Evolutionary conservation across 2,113 vertebrate genomes (phyloP).

Genomic region (Notarius quadriscutis): DNA sequence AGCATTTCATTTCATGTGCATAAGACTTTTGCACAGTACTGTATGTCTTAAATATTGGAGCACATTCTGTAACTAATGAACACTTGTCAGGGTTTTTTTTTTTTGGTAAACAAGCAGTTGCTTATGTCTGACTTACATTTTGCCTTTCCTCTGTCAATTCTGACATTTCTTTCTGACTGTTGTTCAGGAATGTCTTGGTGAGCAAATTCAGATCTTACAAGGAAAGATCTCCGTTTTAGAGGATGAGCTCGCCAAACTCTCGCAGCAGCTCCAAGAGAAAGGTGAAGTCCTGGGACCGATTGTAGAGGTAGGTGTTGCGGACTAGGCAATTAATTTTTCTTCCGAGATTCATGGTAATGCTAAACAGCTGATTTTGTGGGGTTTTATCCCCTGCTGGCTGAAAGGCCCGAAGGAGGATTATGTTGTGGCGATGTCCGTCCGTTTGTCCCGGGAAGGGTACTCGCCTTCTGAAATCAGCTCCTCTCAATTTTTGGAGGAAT

Average conservation of each 20-base stretch:
- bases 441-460: too few relatives aligned
- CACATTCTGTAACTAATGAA: too few relatives aligned
- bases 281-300: slow-evolving; percentile 89
- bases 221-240: slow-evolving; percentile 87
- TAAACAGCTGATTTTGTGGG: not conserved
- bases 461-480: too few relatives aligned
- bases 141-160: not conserved
- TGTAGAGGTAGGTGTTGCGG: slow-evolving; percentile 76
- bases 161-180: not conserved
- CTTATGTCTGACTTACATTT: too few relatives aligned
- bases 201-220: slow-evolving; percentile 86
- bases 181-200: slow-evolving; percentile 79
- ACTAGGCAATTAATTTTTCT: not conserved
- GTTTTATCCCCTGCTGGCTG: not conserved
- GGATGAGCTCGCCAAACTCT: slow-evolving; percentile 76
- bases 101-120: too few relatives aligned
- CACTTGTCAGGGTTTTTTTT: too few relatives aligned
- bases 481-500: too few relatives aligned
- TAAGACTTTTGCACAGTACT: too few relatives aligned
- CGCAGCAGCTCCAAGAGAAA: slow-evolving; percentile 66
- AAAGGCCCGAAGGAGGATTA: too few relatives aligned
- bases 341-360: not conserved
- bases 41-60: too few relatives aligned
- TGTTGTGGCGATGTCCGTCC: too few relatives aligned
- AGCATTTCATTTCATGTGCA: too few relatives aligned